Base-by-base conservation (phyloP, 2,888 invertebrate species). In the Amphipyra berbera region DNA sequence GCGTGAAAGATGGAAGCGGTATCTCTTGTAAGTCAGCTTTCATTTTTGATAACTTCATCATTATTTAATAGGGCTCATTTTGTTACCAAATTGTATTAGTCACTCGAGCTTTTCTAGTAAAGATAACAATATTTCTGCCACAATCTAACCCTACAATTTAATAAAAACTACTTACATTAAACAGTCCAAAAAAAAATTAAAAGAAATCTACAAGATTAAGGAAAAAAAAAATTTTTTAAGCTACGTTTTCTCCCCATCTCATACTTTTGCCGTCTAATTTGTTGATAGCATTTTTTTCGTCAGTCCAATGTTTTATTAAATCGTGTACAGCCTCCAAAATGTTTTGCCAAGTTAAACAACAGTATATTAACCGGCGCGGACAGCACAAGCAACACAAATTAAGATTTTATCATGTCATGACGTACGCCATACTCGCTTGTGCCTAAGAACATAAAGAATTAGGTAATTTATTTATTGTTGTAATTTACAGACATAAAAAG, bases 361-460 rank as follows among this genome's bases (percentile, higher is more conserved):
- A 78, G 78, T 74, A 68, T 78, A 63, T 74, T 82, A 78, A 63
- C 75, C 66, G 60, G 75, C 86, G 84, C 78, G 81, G 82, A 78
- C 85, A 81, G 80, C 82, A 78, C 87, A 78, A 78, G 73, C 81
- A 78, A 79, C 78, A 84, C 86, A 89, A 90, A 93, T 91, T 91
- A 91, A 93, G 93, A 94, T 94, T 76, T 86, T 87, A 90, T 89
- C 89, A 47, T 54, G 72, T 82, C 85, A 73, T 85, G 86, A 85
- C 86, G 78, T 76, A 75, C 72, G 70, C 71, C 70, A 64, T 63
- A 71, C 78, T 61, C 67, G 72, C 70, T 74, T 82, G 76, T 74
- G 60, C 67, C 70, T 79, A 77, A 71, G 71, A 82, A 80, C 78
- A 70, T 65, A 61, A 81, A 71, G 74, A 76, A 76, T 76, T 76